Evolutionary conservation across 2,113 vertebrate species (phyloP), one percentile per base, ranked within the genome.

Genomic region (Cheilinus undulatus): DNA sequence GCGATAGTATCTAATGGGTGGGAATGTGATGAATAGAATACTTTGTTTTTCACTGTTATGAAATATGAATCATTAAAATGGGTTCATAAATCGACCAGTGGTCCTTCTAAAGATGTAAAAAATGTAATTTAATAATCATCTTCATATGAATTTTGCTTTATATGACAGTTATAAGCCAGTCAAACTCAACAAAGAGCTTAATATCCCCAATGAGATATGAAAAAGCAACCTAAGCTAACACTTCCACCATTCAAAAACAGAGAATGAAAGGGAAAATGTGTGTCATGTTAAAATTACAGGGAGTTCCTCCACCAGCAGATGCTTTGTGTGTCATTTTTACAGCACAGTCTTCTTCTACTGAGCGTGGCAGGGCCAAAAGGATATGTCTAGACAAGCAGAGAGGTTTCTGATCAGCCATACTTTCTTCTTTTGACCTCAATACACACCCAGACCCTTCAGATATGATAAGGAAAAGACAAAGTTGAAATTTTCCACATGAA

Each of bases 31-130:
- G 49, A 60, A 43, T 46, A 63, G 65, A 52, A 71, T 67, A 74
- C 60, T 60, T 11, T 22, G 19, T 32, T 7, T 36, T 51, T 28
- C 38, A n/a, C n/a, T n/a, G n/a, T n/a, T n/a, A n/a, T n/a, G n/a
- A n/a, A n/a, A n/a, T n/a, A n/a, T n/a, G n/a, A n/a, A 61, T 78
- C 63, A 73, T 52, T 49, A 80, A 74, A 80, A 86, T 71, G 26
- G 42, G 6, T 19, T 58, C 15, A 62, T 38, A 69, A 49, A 71
- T 49, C 40, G 1, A 7, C 36, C 36, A 38, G 32, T 34, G 32
- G 32, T 11, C 32, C 32, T 34, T 34, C n/a, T 34, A 34, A 34
- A 34, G 11, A n/a, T n/a, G n/a, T n/a, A n/a, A n/a, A n/a, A n/a
- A n/a, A n/a, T n/a, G n/a, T n/a, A n/a, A n/a, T n/a, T n/a, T n/a